Conservation (phyloP, 2,888 invertebrate genomes). For the Eristalinus sepulchralis region DNA sequence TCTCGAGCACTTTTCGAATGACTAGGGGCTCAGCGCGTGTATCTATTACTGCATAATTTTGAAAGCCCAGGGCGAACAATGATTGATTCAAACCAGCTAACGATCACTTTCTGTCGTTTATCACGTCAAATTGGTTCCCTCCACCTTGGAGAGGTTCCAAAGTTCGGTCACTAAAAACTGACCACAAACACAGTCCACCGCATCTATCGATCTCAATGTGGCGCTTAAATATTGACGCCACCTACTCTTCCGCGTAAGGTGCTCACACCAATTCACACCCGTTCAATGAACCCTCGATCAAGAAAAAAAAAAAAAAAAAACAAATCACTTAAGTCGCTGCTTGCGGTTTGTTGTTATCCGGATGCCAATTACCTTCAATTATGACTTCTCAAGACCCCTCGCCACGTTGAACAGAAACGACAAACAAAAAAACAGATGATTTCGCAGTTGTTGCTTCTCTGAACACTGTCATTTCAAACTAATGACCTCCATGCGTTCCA, state of each 20-base stretch:
- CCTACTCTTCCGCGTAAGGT: background rate
- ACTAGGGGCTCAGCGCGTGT: too few relatives aligned
- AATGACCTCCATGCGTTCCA: background rate
- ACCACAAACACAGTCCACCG: too few relatives aligned
- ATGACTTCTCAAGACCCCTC: background rate
- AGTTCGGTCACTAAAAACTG: too few relatives aligned
- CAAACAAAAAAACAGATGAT: background rate
- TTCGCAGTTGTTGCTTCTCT: background rate
- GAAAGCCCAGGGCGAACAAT: too few relatives aligned
- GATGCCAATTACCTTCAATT: background rate
- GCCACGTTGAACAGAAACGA: background rate
- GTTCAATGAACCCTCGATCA: background rate
- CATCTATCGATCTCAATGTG: too few relatives aligned
- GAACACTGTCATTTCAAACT: background rate
- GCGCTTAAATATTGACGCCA: background rate
- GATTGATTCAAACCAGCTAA: too few relatives aligned
- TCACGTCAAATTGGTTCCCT: too few relatives aligned
- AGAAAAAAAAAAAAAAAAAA: background rate
- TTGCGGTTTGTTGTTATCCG: background rate
- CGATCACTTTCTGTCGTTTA: too few relatives aligned
- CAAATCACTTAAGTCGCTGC: background rate
- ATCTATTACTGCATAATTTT: too few relatives aligned
- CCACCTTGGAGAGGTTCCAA: too few relatives aligned
- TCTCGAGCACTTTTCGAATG: too few relatives aligned
- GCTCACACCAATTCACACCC: background rate